Evolutionary conservation across 1,140 invertebrate genomes (phyloP).

Genomic region (Zaprionus vittiger): DNA sequence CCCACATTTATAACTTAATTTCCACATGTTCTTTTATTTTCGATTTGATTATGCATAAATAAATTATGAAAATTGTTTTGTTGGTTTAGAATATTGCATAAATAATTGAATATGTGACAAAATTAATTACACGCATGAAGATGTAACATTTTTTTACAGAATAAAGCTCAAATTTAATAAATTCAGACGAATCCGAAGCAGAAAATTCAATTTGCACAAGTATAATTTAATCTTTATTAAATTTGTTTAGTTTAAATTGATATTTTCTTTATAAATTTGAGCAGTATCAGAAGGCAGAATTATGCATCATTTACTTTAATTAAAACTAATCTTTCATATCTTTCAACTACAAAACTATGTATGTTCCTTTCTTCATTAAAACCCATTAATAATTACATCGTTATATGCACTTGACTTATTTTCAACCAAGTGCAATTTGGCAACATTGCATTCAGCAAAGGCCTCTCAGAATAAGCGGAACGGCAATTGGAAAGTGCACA

Average conservation of each 20-base stretch:
- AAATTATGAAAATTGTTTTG: slow-evolving; percentile 29
- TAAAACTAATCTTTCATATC: background rate
- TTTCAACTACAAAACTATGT: background rate
- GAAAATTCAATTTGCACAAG: background rate
- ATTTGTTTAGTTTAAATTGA: background rate
- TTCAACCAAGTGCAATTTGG: slow-evolving; percentile 22
- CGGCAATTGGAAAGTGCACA: slow-evolving; percentile 40
- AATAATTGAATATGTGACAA: slow-evolving; percentile 24
- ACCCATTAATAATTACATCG: background rate
- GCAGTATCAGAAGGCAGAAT: background rate
- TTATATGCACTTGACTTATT: background rate
- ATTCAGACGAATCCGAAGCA: background rate
- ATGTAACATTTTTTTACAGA: background rate
- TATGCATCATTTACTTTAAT: background rate
- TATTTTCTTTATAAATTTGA: background rate
- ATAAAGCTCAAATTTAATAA: background rate
- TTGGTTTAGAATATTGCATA: slow-evolving; percentile 19
- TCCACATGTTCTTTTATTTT: background rate
- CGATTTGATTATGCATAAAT: slow-evolving; percentile 34
- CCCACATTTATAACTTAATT: slow-evolving; percentile 6
- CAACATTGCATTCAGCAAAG: slow-evolving; percentile 24
- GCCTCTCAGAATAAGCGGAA: background rate
- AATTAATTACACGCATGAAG: slow-evolving; percentile 17
- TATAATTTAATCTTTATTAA: background rate
- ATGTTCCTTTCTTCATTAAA: background rate